Percentiles rank a stretch among this genome's conserved stretches.
Conservation (phyloP, 2,113 vertebrate genomes). For the Notarius lentiginosus region DNA sequence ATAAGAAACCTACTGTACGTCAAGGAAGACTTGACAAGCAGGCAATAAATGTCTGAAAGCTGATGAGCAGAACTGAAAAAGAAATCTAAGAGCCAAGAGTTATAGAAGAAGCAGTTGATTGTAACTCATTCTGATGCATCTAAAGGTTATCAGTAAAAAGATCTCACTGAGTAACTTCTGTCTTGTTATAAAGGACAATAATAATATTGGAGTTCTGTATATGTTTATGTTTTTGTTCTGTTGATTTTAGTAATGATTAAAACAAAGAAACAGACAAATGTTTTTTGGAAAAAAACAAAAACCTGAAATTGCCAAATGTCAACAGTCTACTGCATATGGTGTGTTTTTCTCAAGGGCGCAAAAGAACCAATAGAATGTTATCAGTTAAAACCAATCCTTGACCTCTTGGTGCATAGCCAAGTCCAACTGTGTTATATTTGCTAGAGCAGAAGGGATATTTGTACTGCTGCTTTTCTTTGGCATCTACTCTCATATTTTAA, state of each 20-base stretch:
- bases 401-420: background rate
- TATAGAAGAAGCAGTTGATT: background rate
- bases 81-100: background rate
- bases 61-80: background rate
- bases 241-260: too few species aligned
- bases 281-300: background rate
- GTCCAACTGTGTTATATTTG: slow-evolving; percentile 4
- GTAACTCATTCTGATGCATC: background rate
- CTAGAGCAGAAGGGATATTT: background rate
- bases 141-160: background rate
- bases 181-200: too few species aligned
- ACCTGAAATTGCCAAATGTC: background rate
- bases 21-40: background rate
- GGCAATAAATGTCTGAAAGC: background rate
- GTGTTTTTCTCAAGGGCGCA: background rate
- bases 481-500: background rate
- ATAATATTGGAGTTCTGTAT: background rate
- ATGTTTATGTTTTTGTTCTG: background rate
- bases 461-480: background rate
- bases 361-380: slow-evolving; percentile 1
- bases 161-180: background rate
- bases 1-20: background rate
- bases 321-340: background rate
- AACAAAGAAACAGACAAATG: background rate
- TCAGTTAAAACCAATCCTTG: slow-evolving; percentile 19